These are phyloP conservation scores for Argyresthia goedartella DNA, from an alignment of 2,888 invertebrate genomes.

Conservation along the genomic window DNA sequence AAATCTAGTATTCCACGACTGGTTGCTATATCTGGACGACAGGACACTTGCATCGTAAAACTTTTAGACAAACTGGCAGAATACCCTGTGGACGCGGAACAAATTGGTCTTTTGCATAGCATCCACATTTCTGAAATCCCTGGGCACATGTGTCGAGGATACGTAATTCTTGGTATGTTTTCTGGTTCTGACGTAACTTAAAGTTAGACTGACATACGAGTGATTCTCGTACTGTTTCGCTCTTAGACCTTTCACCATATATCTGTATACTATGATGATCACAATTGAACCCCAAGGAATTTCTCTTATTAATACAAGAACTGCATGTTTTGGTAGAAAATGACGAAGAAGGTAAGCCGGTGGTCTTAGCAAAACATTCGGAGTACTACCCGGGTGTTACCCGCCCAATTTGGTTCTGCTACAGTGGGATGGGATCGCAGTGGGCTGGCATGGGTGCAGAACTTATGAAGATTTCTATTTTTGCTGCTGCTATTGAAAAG, in stretches of 20 bases:
- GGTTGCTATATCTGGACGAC: slow-evolving; percentile 68
- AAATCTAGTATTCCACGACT: slow-evolving; percentile 47
- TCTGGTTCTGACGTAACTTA: not conserved
- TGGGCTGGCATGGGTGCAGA: slow-evolving; percentile 76
- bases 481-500: slow-evolving; percentile 61
- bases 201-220: no score
- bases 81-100: slow-evolving; percentile 54
- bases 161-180: slow-evolving; percentile 50
- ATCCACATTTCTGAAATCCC: slow-evolving; percentile 54
- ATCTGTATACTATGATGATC: no score
- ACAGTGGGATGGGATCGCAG: slow-evolving; percentile 80
- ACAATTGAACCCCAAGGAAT: no score
- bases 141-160: slow-evolving; percentile 76
- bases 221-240: no score
- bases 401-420: slow-evolving; percentile 72
- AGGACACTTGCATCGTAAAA: slow-evolving; percentile 46
- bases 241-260: no score
- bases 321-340: slow-evolving; percentile 13
- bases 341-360: slow-evolving; percentile 19
- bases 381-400: slow-evolving; percentile 29
- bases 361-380: slow-evolving; percentile 21
- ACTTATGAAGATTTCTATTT: slow-evolving; percentile 72
- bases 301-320: slow-evolving; percentile 15
- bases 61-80: slow-evolving; percentile 35
- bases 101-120: slow-evolving; percentile 55